These are phyloP conservation scores for Dinocampus coccinellae DNA, from an alignment of 2,888 invertebrate species.

Conservation along the genomic window DNA sequence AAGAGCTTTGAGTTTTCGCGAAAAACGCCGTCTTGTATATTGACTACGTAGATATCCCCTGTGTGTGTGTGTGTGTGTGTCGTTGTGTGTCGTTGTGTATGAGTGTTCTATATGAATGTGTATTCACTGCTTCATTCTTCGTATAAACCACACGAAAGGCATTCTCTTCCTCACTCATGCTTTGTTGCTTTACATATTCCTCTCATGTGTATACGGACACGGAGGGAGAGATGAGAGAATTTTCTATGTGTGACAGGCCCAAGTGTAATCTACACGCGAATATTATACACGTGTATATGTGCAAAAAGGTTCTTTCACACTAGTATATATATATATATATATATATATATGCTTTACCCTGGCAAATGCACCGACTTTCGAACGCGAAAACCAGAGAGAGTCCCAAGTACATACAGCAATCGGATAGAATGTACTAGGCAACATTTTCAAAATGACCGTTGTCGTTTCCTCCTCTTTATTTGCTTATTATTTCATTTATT, in stretches of 20 bases:
- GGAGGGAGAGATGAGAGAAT: background rate
- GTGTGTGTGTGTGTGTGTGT: background rate
- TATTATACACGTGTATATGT: background rate
- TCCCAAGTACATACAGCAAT: slow-evolving; percentile 29
- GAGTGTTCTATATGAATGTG: background rate
- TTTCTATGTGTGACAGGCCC: slow-evolving; percentile 1
- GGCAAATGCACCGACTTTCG: slow-evolving; percentile 16
- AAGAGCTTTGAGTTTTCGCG: slow-evolving; percentile 2
- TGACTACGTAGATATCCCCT: background rate
- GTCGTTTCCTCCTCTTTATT: slow-evolving; percentile 9
- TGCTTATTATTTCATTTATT: background rate
- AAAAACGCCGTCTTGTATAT: background rate
- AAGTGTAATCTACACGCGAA: background rate
- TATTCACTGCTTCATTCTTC: background rate
- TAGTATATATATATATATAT: background rate
- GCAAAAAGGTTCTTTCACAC: background rate
- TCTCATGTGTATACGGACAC: background rate
- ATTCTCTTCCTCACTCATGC: background rate
- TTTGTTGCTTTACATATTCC: background rate
- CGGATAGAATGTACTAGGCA: slow-evolving; percentile 34
- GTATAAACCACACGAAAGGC: slow-evolving; percentile 7
- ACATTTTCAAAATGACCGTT: slow-evolving; percentile 37
- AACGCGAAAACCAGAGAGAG: background rate
- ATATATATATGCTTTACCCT: background rate
- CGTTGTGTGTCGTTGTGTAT: background rate